Conservation (phyloP, 2,888 invertebrate genomes). For the Anticlea derivata region DNA sequence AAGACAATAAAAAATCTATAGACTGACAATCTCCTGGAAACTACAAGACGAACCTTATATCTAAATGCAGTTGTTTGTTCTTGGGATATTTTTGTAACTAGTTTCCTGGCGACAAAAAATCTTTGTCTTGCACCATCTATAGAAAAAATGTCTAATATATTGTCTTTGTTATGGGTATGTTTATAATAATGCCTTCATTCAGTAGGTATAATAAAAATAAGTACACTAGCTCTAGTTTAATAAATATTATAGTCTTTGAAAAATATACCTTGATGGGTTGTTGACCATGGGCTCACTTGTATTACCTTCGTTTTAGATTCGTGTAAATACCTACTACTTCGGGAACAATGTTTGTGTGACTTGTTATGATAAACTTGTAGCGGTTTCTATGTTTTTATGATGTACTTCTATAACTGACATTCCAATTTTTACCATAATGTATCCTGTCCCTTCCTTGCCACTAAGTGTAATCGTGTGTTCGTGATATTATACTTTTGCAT, state of each 20-base stretch:
- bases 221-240: constrained; percentile 14
- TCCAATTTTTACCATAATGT: constrained; percentile 60
- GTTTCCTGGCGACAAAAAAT: no score
- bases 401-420: constrained; percentile 58
- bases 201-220: constrained; percentile 14
- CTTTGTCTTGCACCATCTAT: no score
- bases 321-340: constrained; percentile 42
- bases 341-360: constrained; percentile 67
- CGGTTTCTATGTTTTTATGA: constrained; percentile 55
- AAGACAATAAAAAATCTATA: no score
- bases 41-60: no score
- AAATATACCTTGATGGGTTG: not conserved
- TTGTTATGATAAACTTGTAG: constrained; percentile 51
- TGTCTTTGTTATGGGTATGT: no score
- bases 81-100: no score
- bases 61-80: no score
- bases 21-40: no score
- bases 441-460: constrained; percentile 49
- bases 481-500: constrained; percentile 2
- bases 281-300: constrained; percentile 12
- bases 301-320: constrained; percentile 25
- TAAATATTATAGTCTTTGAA: constrained; percentile 3
- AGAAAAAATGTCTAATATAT: no score
- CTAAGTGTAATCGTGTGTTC: constrained; percentile 21
- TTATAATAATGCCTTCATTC: no score